Evolutionary conservation across 2,797 vertebrate genomes (phyloP).

Genomic region (Chelon auratus): DNA sequence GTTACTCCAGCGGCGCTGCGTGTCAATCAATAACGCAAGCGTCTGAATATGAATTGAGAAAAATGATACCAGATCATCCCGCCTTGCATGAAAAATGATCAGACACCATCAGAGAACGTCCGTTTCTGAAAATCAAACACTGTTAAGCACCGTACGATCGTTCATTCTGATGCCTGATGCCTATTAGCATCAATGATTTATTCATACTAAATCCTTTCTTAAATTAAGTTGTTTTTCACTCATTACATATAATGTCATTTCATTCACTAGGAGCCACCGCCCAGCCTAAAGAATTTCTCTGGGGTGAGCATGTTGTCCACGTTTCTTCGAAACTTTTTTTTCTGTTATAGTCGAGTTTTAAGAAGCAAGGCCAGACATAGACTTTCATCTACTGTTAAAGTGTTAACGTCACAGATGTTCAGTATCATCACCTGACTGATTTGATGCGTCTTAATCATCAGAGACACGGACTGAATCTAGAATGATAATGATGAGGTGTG

Average conservation of each 20-base stretch:
- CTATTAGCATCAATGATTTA: conserved; percentile 33
- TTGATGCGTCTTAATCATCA: neutral
- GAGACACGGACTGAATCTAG: too few species aligned
- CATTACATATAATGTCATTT: conserved; percentile 44
- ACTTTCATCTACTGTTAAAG: neutral
- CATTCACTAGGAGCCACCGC: conserved; percentile 72
- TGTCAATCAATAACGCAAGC: conserved; percentile 58
- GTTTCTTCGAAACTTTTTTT: conserved; percentile 4
- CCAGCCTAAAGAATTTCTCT: conserved; percentile 64
- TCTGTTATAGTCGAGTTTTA: conserved; percentile 6
- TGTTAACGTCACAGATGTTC: neutral
- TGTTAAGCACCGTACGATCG: conserved; percentile 29
- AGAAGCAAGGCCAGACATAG: neutral
- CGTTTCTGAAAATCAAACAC: conserved; percentile 46
- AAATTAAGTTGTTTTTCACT: conserved; percentile 27
- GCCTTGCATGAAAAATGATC: conserved; percentile 62
- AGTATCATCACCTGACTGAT: neutral
- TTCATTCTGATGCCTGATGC: neutral
- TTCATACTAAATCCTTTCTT: conserved; percentile 9
- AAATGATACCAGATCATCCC: conserved; percentile 39
- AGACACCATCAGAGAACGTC: conserved; percentile 11
- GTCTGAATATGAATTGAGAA: conserved; percentile 48
- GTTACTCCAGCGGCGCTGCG: conserved; percentile 48
- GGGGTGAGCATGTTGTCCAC: conserved; percentile 65
- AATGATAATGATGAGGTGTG: too few species aligned